Evolutionary conservation across 2,113 vertebrate species (phyloP).

Genomic region (Trinectes maculatus): DNA sequence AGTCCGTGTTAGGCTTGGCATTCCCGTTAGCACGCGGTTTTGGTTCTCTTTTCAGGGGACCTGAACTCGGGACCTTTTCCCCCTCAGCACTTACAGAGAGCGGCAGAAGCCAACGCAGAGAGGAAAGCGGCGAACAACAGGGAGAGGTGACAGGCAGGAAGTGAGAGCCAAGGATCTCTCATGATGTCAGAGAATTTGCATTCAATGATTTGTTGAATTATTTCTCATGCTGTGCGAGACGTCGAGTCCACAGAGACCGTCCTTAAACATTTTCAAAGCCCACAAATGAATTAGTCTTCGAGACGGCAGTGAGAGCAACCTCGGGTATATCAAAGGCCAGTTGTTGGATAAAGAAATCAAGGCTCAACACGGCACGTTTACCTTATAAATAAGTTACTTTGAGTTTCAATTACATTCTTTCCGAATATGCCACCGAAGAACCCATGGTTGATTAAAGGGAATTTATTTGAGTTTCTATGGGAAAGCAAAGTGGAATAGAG

Average conservation of each 20-base stretch:
- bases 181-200: conserved; percentile 37
- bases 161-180: conserved; percentile 48
- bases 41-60: conserved; percentile 76
- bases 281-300: conserved; percentile 45
- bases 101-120: conserved; percentile 23
- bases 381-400: conserved; percentile 69
- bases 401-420: conserved; percentile 76
- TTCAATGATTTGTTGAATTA: conserved; percentile 61
- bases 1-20: conserved; percentile 79
- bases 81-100: conserved; percentile 60
- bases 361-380: conserved; percentile 56
- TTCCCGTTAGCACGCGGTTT: conserved; percentile 77
- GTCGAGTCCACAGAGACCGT: conserved; percentile 20
- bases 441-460: conserved; percentile 71
- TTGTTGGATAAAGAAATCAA: conserved; percentile 44
- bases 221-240: conserved; percentile 28
- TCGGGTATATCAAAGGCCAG: conserved; percentile 47
- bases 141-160: conserved; percentile 63
- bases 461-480: conserved; percentile 72
- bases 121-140: conserved; percentile 48
- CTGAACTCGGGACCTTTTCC: conserved; percentile 69
- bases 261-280: conserved; percentile 5
- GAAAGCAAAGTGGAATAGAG: conserved; percentile 51
- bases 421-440: conserved; percentile 70
- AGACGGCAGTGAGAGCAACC: conserved; percentile 36